Percentiles rank a stretch among this genome's conserved stretches.
Evolutionary conservation across 2,888 invertebrate species (phyloP).

Genomic region (Blastobasis adustella): DNA sequence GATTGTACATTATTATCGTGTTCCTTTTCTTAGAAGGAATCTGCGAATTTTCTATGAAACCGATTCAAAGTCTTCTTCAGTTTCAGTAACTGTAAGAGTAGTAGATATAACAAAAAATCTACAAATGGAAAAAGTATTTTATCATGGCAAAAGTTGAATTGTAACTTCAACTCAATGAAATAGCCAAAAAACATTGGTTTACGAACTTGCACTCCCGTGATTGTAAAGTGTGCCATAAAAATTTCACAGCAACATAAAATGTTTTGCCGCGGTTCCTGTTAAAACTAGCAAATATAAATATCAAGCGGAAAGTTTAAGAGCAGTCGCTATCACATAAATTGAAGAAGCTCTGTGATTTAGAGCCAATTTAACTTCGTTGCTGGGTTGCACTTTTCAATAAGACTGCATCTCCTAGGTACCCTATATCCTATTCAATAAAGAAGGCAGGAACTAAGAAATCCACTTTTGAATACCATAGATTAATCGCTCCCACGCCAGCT

Average conservation of each 20-base stretch:
- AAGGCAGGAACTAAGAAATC: constrained; percentile 1
- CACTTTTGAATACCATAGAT: constrained; percentile 1
- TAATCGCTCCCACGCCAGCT: not conserved
- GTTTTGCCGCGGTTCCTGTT: not conserved
- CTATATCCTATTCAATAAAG: not conserved
- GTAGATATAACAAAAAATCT: no score
- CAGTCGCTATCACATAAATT: constrained; percentile 7
- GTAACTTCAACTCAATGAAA: not conserved
- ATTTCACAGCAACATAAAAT: not conserved
- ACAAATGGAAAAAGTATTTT: not conserved
- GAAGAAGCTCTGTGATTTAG: constrained; percentile 8
- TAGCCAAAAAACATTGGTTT: not conserved
- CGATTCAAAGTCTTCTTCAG: no score
- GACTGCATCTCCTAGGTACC: not conserved
- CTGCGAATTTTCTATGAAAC: no score
- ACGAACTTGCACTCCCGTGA: not conserved
- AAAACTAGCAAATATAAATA: not conserved
- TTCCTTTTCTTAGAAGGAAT: no score
- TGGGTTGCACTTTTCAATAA: constrained; percentile 10
- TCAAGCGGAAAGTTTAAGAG: not conserved
- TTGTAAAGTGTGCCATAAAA: not conserved
- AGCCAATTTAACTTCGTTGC: constrained; percentile 13
- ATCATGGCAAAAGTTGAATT: not conserved
- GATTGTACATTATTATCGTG: not conserved
- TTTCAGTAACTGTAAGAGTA: no score